These are phyloP conservation scores for Tribolium freemani DNA, from an alignment of 2,888 invertebrate genomes.

Conservation along the genomic window DNA sequence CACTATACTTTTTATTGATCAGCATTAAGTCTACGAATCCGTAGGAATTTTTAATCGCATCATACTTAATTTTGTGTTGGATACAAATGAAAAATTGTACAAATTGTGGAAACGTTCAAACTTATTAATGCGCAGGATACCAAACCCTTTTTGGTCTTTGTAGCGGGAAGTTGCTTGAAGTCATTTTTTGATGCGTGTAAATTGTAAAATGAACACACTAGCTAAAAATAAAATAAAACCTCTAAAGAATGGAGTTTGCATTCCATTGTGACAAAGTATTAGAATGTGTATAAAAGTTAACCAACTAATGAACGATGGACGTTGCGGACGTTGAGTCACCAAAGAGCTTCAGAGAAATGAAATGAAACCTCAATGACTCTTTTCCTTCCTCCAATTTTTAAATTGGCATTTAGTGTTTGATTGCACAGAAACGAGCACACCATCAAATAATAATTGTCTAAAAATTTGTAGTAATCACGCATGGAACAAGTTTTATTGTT, in stretches of 20 bases:
- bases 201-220: too few species aligned
- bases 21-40: neutral
- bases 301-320: neutral
- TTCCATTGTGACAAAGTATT: too few species aligned
- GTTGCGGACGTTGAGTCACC: neutral
- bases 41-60: neutral
- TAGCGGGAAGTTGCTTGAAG: neutral
- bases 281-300: neutral
- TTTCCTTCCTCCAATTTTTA: neutral
- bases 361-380: neutral
- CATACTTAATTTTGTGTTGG: neutral
- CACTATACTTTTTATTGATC: neutral
- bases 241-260: neutral
- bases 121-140: too few species aligned
- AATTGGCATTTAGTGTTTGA: neutral
- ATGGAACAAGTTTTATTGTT: neutral
- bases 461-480: neutral
- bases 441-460: neutral
- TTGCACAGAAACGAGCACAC: neutral
- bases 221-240: neutral
- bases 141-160: neutral
- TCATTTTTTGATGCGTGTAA: neutral
- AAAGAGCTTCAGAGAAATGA: neutral
- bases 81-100: too few species aligned
- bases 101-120: too few species aligned